Conservation (phyloP, 2,888 invertebrate genomes). For the Microctonus hyperodae region DNA sequence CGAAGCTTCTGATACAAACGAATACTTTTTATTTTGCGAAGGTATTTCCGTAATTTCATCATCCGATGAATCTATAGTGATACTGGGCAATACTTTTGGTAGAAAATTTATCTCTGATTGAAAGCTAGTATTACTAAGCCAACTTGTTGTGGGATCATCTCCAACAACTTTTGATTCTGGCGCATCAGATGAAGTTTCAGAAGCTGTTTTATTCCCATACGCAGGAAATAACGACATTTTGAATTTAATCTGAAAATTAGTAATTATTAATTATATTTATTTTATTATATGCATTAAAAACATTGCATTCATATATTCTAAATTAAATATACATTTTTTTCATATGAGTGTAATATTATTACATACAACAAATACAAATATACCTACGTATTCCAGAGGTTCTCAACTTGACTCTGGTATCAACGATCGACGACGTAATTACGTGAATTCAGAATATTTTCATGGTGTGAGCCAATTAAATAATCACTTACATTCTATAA, state of each 20-base stretch:
- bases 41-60: slow-evolving; percentile 41
- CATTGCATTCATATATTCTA: too few relatives aligned
- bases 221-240: slow-evolving; percentile 65
- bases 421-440: not conserved
- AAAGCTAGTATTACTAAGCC: slow-evolving; percentile 63
- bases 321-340: too few relatives aligned
- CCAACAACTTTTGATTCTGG: not conserved
- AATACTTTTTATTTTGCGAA: slow-evolving; percentile 27
- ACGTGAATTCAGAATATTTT: not conserved
- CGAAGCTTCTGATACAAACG: slow-evolving; percentile 16
- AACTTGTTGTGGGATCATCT: slow-evolving; percentile 34
- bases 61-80: slow-evolving; percentile 47
- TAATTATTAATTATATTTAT: not conserved
- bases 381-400: not conserved
- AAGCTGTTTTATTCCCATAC: slow-evolving; percentile 48
- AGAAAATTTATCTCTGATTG: slow-evolving; percentile 45
- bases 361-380: not conserved
- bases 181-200: not conserved
- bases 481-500: not conserved
- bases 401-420: not conserved
- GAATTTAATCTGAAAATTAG: not conserved
- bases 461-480: too few relatives aligned
- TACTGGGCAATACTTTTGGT: slow-evolving; percentile 31
- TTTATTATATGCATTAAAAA: not conserved
- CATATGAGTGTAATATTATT: not conserved